phyloP scores from a whole-genome alignment of 2,797 vertebrate species.

The Otus scops region DNA sequence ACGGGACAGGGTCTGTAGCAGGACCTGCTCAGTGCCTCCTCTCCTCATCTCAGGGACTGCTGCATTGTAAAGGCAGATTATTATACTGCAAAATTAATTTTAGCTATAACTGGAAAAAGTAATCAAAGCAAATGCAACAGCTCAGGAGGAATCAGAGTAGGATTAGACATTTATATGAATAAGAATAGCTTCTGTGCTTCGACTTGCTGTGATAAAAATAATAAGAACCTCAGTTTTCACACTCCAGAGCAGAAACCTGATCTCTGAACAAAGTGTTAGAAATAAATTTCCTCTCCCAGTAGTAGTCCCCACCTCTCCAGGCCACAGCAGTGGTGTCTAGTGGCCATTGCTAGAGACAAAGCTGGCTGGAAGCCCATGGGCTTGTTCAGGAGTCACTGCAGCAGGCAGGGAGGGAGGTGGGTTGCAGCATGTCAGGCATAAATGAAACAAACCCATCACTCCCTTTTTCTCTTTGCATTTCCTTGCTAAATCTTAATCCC shows the following conservation, averaged over 20 bases:
- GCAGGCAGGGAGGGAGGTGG: background rate
- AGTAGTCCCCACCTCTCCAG: background rate
- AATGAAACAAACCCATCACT: background rate
- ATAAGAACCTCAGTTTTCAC: background rate
- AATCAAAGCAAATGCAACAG: slow-evolving; percentile 49
- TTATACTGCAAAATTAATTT: slow-evolving; percentile 4
- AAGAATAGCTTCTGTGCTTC: slow-evolving; percentile 43
- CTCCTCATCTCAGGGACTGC: background rate
- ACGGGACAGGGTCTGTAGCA: background rate
- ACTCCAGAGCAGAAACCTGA: slow-evolving; percentile 10
- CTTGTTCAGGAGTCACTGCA: background rate
- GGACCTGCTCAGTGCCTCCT: background rate
- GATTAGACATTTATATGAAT: slow-evolving; percentile 49
- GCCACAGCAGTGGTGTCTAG: background rate
- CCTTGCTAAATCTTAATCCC: background rate
- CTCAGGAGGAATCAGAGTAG: slow-evolving; percentile 46
- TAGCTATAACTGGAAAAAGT: slow-evolving; percentile 15
- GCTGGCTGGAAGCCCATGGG: background rate
- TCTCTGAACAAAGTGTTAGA: background rate
- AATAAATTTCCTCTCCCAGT: background rate
- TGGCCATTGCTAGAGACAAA: background rate
- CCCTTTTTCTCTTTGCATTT: background rate
- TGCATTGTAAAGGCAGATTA: background rate
- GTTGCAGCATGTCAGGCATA: accelerated
- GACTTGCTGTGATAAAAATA: slow-evolving; percentile 36